These are phyloP conservation scores for Anarrhichthys ocellatus DNA, from an alignment of 2,113 vertebrate genomes.

Conservation along the genomic window DNA sequence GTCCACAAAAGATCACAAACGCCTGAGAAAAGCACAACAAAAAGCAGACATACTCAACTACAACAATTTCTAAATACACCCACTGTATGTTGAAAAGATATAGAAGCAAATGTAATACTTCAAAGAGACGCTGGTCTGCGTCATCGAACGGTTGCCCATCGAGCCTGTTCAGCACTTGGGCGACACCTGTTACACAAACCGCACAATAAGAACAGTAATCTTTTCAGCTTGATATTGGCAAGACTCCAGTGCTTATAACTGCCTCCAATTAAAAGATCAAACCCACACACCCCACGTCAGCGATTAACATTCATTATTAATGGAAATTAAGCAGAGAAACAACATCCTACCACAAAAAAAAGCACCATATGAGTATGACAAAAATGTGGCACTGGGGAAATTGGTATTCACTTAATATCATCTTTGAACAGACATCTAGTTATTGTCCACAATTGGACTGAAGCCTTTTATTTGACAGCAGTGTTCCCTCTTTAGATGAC, in stretches of 20 bases:
- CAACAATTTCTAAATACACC: not conserved
- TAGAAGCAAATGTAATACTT: conserved; percentile 81
- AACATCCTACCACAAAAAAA: not conserved
- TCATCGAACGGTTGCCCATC: conserved; percentile 98
- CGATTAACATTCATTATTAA: conserved; percentile 52
- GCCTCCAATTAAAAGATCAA: conserved; percentile 62
- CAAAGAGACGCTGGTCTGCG: conserved; percentile 97
- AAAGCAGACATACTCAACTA: not conserved
- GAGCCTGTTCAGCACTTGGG: conserved; percentile 96
- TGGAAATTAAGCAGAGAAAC: conserved; percentile 21
- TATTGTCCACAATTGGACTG: conserved; percentile 27
- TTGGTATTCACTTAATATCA: conserved; percentile 25
- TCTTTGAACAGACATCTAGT: conserved; percentile 18
- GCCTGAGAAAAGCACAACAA: conserved; percentile 84
- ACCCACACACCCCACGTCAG: conserved; percentile 50
- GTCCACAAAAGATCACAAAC: conserved; percentile 99
- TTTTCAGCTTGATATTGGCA: not conserved
- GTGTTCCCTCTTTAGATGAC: conserved; percentile 13
- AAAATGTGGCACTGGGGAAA: not conserved
- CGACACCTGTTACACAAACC: conserved; percentile 87
- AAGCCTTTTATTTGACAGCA: conserved; percentile 39
- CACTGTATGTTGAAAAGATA: not conserved
- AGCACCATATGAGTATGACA: not conserved
- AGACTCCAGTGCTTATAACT: conserved; percentile 9
- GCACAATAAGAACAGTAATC: not conserved